Percentiles rank a stretch among this genome's conserved stretches.
Conservation (phyloP, 2,888 invertebrate species). For the Aphidoletes aphidimyza region DNA sequence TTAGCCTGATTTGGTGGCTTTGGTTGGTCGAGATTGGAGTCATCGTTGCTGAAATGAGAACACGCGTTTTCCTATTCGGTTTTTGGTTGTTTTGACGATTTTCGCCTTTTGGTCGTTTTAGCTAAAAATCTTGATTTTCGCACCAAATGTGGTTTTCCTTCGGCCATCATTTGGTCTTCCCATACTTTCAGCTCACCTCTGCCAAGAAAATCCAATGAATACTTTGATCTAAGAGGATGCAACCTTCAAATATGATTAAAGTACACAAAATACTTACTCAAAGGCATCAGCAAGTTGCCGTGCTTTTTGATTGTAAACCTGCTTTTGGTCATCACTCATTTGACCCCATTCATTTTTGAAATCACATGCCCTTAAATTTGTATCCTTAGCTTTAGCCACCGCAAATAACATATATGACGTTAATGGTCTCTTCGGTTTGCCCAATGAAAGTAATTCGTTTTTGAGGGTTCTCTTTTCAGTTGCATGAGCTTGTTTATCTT, state of each 20-base stretch:
- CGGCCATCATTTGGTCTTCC: neutral
- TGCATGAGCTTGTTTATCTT: neutral
- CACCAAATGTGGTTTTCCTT: neutral
- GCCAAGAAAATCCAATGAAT: neutral
- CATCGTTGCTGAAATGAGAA: neutral
- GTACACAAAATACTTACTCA: neutral
- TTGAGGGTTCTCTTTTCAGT: neutral
- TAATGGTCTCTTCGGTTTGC: neutral
- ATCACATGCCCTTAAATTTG: neutral
- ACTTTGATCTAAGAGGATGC: too few relatives aligned
- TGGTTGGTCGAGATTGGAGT: neutral
- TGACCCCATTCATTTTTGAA: neutral
- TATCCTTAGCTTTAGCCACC: neutral
- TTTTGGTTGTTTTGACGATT: neutral
- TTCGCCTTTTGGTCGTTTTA: neutral
- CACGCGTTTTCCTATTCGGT: slow-evolving; percentile 49
- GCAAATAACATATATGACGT: neutral
- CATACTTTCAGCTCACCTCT: neutral
- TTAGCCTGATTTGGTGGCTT: too few relatives aligned
- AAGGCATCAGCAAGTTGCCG: neutral
- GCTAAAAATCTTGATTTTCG: neutral
- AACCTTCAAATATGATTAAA: too few relatives aligned
- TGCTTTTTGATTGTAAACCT: neutral
- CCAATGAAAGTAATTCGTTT: neutral
- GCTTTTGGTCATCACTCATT: neutral